Conservation (phyloP, 2,113 vertebrate species). For the Euleptes europaea region DNA sequence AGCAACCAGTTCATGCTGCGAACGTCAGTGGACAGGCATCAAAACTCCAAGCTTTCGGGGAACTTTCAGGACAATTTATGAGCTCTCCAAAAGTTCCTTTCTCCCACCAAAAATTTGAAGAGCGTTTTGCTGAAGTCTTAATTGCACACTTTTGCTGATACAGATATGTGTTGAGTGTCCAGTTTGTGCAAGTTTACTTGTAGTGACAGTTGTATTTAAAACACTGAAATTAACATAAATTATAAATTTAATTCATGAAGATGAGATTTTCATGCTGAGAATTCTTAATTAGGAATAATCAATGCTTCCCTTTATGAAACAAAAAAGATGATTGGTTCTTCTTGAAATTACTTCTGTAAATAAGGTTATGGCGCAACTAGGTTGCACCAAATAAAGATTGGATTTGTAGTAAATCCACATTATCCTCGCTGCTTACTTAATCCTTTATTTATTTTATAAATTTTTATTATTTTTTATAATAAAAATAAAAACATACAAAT, state of each 20-base stretch:
- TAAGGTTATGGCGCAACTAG: neutral
- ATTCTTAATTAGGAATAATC: neutral
- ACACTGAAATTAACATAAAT: neutral
- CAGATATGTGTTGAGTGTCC: neutral
- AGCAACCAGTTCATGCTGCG: neutral
- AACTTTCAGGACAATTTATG: neutral
- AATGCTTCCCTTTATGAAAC: neutral
- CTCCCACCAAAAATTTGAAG: no score
- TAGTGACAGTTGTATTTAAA: no score
- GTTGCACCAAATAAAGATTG: neutral
- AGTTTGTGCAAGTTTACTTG: neutral
- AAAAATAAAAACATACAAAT: no score
- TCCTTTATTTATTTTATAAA: no score
- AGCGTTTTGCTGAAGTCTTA: no score
- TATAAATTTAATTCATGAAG: neutral
- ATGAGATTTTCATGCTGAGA: neutral
- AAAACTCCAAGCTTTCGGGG: neutral
- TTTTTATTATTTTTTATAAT: no score
- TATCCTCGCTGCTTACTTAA: neutral
- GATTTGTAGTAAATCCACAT: neutral
- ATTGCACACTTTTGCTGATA: no score
- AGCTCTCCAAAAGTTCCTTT: neutral
- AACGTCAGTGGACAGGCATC: neutral
- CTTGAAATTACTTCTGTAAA: neutral
- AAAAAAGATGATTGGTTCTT: neutral